These are phyloP conservation scores for Calypte anna DNA, from an alignment of 2,113 vertebrate species.

Conservation along the genomic window DNA sequence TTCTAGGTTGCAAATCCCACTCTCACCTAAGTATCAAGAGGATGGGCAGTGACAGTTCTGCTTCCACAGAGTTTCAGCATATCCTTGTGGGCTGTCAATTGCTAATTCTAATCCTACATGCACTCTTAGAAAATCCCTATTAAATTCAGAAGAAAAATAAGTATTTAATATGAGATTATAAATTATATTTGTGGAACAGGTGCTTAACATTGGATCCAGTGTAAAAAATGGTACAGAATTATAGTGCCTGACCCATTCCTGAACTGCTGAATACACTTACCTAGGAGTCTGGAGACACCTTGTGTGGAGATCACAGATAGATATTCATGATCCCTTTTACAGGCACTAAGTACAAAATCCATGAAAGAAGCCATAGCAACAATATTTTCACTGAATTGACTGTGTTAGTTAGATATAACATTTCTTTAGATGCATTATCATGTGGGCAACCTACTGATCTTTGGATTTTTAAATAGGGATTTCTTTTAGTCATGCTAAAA, in stretches of 20 bases:
- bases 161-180: neutral
- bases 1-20: neutral
- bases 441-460: neutral
- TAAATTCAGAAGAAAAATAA: neutral
- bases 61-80: neutral
- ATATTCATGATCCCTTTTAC: neutral
- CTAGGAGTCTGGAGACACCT: slow-evolving; percentile 12
- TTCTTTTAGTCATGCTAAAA: neutral
- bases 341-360: neutral
- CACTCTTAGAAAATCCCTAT: neutral
- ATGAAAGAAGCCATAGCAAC: neutral
- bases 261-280: neutral
- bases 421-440: neutral
- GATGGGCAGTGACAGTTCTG: neutral
- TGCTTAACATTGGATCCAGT: neutral
- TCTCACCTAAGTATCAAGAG: neutral
- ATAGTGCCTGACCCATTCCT: neutral
- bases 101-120: neutral
- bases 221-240: neutral
- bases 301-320: slow-evolving; percentile 2
- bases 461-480: neutral
- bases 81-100: neutral
- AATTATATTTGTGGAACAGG: neutral
- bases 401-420: neutral
- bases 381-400: neutral